phyloP scores from a whole-genome alignment of 2,888 invertebrate species.

The Oscheius sp. region DNA sequence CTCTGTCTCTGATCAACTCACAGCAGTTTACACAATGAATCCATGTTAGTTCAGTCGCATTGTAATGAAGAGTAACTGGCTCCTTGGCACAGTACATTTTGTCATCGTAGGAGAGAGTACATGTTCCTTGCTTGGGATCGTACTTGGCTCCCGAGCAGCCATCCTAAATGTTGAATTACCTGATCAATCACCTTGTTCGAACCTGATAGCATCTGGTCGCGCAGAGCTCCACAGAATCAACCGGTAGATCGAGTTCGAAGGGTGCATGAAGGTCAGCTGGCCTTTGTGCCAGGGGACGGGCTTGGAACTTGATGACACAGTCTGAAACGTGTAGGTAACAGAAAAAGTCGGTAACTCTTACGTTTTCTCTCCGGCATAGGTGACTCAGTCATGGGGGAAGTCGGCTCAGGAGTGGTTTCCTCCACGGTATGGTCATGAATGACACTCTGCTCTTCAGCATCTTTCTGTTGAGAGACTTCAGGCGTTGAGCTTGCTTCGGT shows the following conservation, averaged over 20 bases:
- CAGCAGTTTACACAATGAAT: conserved; percentile 69
- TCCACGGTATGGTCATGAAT: conserved; percentile 33
- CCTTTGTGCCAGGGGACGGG: conserved; percentile 53
- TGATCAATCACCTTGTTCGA: background rate
- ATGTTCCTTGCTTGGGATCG: conserved; percentile 56
- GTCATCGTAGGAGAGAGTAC: conserved; percentile 66
- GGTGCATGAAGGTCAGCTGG: conserved; percentile 62
- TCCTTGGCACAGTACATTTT: conserved; percentile 55
- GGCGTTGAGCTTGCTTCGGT: conserved; percentile 1
- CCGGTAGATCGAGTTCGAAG: conserved; percentile 59
- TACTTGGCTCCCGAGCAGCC: conserved; percentile 67
- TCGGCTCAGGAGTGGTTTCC: background rate
- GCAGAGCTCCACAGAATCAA: conserved; percentile 64
- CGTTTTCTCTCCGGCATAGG: conserved; percentile 13
- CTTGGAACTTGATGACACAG: conserved; percentile 69
- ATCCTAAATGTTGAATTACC: conserved; percentile 43
- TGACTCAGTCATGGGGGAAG: conserved; percentile 20
- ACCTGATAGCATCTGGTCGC: conserved; percentile 68
- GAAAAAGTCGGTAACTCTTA: background rate
- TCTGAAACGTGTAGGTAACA: conserved; percentile 43
- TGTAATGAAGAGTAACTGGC: conserved; percentile 54
- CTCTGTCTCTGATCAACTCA: conserved; percentile 32
- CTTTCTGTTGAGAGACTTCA: conserved; percentile 8
- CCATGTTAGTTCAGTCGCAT: conserved; percentile 58
- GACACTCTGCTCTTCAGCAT: conserved; percentile 11